Conservation (phyloP, 2,797 vertebrate species). For the Rhinella marina region DNA sequence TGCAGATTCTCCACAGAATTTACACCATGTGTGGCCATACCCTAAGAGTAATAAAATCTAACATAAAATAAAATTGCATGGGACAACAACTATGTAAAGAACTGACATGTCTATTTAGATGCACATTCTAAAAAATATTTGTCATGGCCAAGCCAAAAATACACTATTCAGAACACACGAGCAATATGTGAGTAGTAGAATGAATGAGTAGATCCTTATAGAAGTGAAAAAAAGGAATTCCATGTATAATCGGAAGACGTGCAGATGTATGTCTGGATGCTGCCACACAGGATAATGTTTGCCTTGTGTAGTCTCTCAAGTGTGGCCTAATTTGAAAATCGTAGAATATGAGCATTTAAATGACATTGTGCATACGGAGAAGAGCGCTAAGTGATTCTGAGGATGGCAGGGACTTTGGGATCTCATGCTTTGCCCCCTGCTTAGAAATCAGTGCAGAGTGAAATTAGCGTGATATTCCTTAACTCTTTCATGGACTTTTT, state of each 20-base stretch:
- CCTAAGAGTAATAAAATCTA: too few species aligned
- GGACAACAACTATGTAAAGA: not conserved
- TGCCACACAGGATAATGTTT: constrained; percentile 13
- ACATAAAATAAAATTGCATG: not conserved
- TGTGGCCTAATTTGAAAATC: constrained; percentile 58
- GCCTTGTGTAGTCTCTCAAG: constrained; percentile 42
- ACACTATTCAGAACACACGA: not conserved
- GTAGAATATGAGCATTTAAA: constrained; percentile 53
- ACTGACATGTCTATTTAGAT: not conserved
- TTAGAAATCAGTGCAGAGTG: constrained; percentile 61
- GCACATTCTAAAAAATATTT: not conserved
- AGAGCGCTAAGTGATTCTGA: constrained; percentile 54
- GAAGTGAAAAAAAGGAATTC: not conserved
- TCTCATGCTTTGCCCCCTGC: constrained; percentile 60
- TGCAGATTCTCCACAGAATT: too few species aligned
- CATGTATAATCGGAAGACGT: not conserved
- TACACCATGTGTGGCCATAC: too few species aligned
- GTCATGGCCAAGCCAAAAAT: not conserved
- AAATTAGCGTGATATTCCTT: constrained; percentile 57
- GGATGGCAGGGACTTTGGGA: constrained; percentile 51
- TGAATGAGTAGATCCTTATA: not conserved
- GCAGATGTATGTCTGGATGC: constrained; percentile 10
- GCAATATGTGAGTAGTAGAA: not conserved
- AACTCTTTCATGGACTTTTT: constrained; percentile 25
- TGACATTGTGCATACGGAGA: constrained; percentile 55